These are phyloP conservation scores for Harpalus rufipes DNA, from an alignment of 2,888 invertebrate genomes.

Conservation along the genomic window DNA sequence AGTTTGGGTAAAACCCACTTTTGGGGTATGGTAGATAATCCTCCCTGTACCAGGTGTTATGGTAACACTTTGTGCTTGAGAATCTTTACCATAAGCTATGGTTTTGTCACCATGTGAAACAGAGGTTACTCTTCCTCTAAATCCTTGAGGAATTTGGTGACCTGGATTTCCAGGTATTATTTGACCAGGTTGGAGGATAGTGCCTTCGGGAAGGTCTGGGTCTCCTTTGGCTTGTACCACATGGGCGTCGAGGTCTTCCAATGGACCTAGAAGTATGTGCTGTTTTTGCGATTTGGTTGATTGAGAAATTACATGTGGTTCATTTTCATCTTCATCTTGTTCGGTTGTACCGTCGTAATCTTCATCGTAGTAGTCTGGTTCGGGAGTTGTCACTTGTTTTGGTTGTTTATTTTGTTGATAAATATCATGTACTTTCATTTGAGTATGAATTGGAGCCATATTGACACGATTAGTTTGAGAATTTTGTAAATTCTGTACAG, in stretches of 20 bases:
- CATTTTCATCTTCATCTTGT: constrained; percentile 67
- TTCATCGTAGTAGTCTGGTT: constrained; percentile 75
- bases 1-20: constrained; percentile 73
- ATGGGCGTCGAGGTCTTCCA: constrained; percentile 78
- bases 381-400: constrained; percentile 2
- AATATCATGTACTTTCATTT: constrained; percentile 55
- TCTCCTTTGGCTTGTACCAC: constrained; percentile 81
- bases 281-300: constrained; percentile 81
- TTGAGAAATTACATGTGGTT: constrained; percentile 77
- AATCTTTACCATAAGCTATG: constrained; percentile 81
- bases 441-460: constrained; percentile 58
- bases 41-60: constrained; percentile 74
- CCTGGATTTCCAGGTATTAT: constrained; percentile 84
- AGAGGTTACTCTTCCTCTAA: constrained; percentile 83
- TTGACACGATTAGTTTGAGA: constrained; percentile 33
- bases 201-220: constrained; percentile 79
- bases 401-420: neutral
- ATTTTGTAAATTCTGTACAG: neutral
- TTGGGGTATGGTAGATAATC: constrained; percentile 74
- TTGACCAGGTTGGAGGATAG: constrained; percentile 83
- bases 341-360: constrained; percentile 80
- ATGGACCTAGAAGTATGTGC: constrained; percentile 81
- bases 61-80: constrained; percentile 84
- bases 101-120: constrained; percentile 82
- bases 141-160: constrained; percentile 84